Evolutionary conservation across 2,113 vertebrate species (phyloP), one percentile per base, ranked within the genome.

Genomic region (Xyliphius kryptos): DNA sequence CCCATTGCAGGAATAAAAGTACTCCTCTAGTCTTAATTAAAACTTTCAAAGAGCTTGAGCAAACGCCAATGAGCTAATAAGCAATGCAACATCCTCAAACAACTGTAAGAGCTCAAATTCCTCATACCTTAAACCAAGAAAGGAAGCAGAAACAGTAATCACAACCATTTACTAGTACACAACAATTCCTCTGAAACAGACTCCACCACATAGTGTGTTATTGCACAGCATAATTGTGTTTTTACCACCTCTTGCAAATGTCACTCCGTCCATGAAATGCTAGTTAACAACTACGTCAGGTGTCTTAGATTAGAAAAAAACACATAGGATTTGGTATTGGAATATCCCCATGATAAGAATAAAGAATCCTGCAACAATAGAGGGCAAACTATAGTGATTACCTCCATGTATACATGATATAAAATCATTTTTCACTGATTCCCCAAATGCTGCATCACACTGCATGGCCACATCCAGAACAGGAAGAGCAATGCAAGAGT

Each of bases 401-500:
- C n/a, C n/a, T 10, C 36, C 36, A 38, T 38, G 36, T 40, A 55
- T 72, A 50, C 52, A 61, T 38, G 16, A 2, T n/a, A 56, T n/a
- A 60, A 67, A 69, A 59, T 53, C 41, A 50, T 21, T 69, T 72
- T 73, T 77, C 71, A 67, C 72, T 69, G 68, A 73, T 74, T 68
- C 63, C 69, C 71, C 58, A 72, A 67, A 68, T 60, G 46, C 65
- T 71, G 69, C 68, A 62, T 72, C 63, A 61, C 62, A 79, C 78
- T 67, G 63, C 59, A 15, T 41, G 59, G 60, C 17, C 41, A 56
- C 11, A 66, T 53, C 52, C 55, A 66, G 55, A 72, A 79, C 68
- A 80, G 79, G 79, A 84, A 82, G 69, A 70, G 56, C 56, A 69
- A 56, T 64, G 37, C 61, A 67, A 79, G 63, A 54, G n/a, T n/a